Percentiles rank a stretch among this genome's conserved stretches.
Evolutionary conservation across 2,888 invertebrate genomes (phyloP).

Genomic region (Microctonus hyperodae): DNA sequence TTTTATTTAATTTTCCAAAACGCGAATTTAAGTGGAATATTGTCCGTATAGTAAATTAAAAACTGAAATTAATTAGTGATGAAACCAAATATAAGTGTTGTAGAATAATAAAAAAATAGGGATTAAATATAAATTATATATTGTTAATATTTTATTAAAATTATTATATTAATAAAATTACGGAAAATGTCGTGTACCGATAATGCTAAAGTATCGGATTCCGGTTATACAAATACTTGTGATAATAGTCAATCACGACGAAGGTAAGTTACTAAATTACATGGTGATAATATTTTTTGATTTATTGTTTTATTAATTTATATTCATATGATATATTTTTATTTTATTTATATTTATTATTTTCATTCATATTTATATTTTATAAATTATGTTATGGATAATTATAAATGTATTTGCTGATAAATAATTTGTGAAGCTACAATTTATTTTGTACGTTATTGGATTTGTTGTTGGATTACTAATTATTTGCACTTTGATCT

Average conservation of each 20-base stretch:
- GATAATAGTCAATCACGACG: conserved; percentile 83
- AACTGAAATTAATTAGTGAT: neutral
- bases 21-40: neutral
- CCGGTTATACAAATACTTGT: conserved; percentile 83
- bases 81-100: conserved; percentile 20
- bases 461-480: neutral
- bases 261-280: conserved; percentile 67
- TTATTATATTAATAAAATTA: neutral
- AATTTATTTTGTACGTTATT: neutral
- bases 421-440: too few species aligned
- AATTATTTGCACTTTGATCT: neutral
- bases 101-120: neutral
- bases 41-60: too few species aligned
- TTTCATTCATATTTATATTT: too few species aligned
- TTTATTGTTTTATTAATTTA: too few species aligned
- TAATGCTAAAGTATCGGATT: conserved; percentile 77
- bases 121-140: neutral
- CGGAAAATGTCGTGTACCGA: conserved; percentile 44
- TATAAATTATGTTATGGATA: too few species aligned
- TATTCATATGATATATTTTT: too few species aligned
- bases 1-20: neutral
- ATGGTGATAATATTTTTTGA: too few species aligned
- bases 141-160: too few species aligned
- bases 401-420: too few species aligned
- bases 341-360: too few species aligned